phyloP scores from a whole-genome alignment of 2,113 vertebrate species.

The Herpetotheres cachinnans region DNA sequence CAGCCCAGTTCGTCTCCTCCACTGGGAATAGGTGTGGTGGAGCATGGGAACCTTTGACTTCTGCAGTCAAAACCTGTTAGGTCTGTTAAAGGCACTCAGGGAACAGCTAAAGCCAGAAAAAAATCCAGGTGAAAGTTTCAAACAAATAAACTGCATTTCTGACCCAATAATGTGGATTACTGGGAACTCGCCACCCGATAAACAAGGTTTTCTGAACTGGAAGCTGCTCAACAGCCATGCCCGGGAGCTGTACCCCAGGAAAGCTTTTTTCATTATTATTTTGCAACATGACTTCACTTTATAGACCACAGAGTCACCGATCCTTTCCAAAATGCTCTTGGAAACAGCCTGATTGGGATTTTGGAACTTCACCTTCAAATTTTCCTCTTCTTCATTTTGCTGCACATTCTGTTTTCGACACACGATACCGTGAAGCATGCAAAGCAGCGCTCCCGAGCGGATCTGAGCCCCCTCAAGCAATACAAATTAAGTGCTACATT shows the following conservation, averaged over 20 bases:
- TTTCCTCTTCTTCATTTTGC: background rate
- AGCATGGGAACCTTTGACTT: background rate
- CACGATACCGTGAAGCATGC: background rate
- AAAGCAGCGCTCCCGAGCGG: background rate
- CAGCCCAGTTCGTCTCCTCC: background rate
- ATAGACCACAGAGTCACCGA: background rate
- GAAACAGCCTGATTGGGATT: background rate
- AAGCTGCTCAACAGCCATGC: background rate
- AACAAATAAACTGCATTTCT: background rate
- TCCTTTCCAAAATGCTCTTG: background rate
- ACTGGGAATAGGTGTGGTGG: background rate
- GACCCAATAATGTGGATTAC: background rate
- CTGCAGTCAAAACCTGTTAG: background rate
- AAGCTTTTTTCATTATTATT: background rate
- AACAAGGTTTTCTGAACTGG: background rate
- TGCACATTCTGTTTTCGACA: background rate
- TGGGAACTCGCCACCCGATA: background rate
- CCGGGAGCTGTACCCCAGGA: background rate
- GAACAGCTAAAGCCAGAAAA: background rate
- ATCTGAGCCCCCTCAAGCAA: background rate
- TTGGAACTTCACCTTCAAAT: background rate
- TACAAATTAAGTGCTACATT: constrained; percentile 11
- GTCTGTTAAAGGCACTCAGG: background rate
- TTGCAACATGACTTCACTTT: background rate
- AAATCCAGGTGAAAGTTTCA: background rate